Percentiles rank a stretch among this genome's conserved stretches.
Conservation (phyloP, 2,113 vertebrate species). For the Ovibos moschatus region DNA sequence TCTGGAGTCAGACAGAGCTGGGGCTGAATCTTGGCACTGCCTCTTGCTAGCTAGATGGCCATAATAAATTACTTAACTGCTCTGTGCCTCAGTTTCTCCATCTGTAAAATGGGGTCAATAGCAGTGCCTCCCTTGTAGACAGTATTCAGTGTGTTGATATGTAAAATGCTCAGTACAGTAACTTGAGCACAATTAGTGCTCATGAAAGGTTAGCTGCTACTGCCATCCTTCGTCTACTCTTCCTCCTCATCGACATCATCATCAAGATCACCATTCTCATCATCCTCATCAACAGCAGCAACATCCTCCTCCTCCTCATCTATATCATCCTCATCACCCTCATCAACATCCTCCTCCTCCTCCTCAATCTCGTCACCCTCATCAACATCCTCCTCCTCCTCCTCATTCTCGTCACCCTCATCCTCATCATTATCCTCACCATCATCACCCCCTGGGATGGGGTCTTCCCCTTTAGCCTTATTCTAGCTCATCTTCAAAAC, state of each 20-base stretch:
- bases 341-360: background rate
- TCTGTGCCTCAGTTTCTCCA: background rate
- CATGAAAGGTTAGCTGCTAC: background rate
- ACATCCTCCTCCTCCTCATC: background rate
- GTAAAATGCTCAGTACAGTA: background rate
- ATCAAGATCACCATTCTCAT: too few relatives aligned
- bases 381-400: background rate
- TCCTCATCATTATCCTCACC: too few relatives aligned
- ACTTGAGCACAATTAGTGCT: background rate
- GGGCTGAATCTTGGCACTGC: background rate
- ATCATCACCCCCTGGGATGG: background rate
- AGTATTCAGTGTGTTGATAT: background rate
- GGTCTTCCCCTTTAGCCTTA: background rate
- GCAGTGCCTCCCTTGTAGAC: background rate
- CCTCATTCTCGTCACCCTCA: background rate
- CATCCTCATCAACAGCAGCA: background rate
- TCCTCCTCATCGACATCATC: accelerated
- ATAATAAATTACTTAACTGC: background rate
- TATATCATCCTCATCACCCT: background rate
- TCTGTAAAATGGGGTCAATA: background rate
- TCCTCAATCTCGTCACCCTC: background rate
- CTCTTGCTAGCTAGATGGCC: background rate
- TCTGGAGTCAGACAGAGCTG: background rate
- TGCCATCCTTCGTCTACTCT: background rate
- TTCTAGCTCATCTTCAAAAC: background rate